phyloP scores from a whole-genome alignment of 2,797 vertebrate species.

The Lutjanus argentimaculatus region DNA sequence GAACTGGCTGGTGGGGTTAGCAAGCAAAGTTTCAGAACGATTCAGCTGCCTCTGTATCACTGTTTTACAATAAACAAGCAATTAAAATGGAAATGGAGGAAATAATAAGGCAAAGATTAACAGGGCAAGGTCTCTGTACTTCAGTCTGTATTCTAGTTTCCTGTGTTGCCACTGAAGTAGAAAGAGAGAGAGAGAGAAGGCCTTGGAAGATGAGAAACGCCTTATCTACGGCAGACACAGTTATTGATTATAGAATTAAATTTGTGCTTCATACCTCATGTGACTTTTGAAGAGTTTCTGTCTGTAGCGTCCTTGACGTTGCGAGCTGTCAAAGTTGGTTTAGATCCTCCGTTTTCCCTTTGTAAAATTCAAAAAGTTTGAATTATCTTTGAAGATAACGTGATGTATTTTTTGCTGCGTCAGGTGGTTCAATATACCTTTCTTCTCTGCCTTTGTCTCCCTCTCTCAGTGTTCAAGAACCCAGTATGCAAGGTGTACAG shows the following conservation, averaged over 20 bases:
- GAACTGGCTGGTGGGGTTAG: conserved; percentile 28
- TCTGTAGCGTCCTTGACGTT: conserved; percentile 60
- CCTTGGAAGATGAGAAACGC: conserved; percentile 59
- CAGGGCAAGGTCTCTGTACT: conserved; percentile 49
- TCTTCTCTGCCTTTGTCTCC: conserved; percentile 15
- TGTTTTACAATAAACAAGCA: conserved; percentile 69
- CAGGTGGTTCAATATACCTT: conserved; percentile 28
- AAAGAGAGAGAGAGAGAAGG: conserved; percentile 38
- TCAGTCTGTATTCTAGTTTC: conserved; percentile 32
- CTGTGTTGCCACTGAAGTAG: conserved; percentile 40
- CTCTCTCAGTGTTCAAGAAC: conserved; percentile 92
- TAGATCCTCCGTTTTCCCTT: conserved; percentile 30
- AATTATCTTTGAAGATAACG: conserved; percentile 24
- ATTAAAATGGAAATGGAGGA: conserved; percentile 76
- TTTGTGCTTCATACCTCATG: conserved; percentile 70
- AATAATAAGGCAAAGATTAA: conserved; percentile 64
- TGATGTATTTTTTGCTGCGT: conserved; percentile 42
- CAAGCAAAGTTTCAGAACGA: conserved; percentile 52
- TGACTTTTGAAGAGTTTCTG: conserved; percentile 62
- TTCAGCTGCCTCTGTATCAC: conserved; percentile 20
- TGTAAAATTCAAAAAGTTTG: conserved; percentile 1
- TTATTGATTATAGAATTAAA: conserved; percentile 83
- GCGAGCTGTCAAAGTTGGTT: conserved; percentile 43
- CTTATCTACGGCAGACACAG: conserved; percentile 80
- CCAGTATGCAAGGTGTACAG: conserved; percentile 95